Evolutionary conservation across 2,113 vertebrate genomes (phyloP).

Genomic region (Boulengeromyrus knoepffleri): DNA sequence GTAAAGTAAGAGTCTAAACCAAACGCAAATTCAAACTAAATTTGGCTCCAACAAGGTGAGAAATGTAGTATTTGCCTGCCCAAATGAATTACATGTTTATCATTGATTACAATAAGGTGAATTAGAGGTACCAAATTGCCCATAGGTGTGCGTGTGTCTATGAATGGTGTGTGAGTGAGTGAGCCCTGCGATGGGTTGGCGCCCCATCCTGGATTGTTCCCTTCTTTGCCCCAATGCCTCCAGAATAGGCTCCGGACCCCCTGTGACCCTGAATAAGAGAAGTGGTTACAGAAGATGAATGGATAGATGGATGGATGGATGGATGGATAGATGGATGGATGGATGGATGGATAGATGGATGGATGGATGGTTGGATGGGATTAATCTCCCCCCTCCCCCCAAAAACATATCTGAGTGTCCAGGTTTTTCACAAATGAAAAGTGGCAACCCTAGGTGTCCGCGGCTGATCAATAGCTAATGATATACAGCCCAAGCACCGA

Average conservation of each 20-base stretch:
- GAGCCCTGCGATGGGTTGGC: no score
- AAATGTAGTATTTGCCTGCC: neutral
- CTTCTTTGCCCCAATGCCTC: neutral
- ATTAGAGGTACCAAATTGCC: neutral
- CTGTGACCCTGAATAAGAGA: neutral
- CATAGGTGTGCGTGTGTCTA: neutral
- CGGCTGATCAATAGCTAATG: neutral
- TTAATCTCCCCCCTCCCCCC: neutral
- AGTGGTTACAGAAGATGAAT: neutral
- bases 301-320: neutral
- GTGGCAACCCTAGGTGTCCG: neutral
- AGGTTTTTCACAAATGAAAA: neutral
- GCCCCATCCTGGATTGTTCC: no score
- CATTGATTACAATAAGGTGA: neutral
- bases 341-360: neutral
- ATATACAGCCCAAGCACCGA: neutral
- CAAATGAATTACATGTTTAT: neutral
- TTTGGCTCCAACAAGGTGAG: neutral
- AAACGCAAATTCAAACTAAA: no score
- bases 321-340: neutral
- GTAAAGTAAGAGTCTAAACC: no score
- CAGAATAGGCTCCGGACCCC: neutral
- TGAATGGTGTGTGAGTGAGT: neutral
- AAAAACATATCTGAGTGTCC: neutral
- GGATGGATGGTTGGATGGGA: neutral